Evolutionary conservation across 2,113 vertebrate genomes (phyloP).

Genomic region (rabbit (Oryctolagus cuniculus)): DNA sequence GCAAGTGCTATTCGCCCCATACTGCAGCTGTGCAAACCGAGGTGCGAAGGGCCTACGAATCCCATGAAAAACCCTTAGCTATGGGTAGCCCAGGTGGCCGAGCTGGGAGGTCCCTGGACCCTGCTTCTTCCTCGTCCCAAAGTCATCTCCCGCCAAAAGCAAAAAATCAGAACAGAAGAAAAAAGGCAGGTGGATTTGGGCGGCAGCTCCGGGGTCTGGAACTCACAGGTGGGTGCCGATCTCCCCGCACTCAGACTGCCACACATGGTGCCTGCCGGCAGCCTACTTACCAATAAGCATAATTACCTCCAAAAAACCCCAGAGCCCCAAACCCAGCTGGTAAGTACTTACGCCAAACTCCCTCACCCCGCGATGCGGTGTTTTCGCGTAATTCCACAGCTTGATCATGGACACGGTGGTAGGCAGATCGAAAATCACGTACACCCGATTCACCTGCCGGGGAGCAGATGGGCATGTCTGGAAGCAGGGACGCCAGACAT

Average conservation of each 20-base stretch:
- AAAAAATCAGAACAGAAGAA: too few species aligned
- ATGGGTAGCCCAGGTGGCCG: background rate
- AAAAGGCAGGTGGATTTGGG: too few species aligned
- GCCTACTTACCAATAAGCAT: conserved; percentile 68
- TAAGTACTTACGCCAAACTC: conserved; percentile 95
- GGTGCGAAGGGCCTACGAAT: background rate
- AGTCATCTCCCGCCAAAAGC: background rate
- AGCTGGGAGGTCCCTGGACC: background rate
- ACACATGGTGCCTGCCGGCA: conserved; percentile 37
- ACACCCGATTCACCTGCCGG: conserved; percentile 96
- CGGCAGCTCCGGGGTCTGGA: background rate
- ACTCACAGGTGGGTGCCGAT: background rate
- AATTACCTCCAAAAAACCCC: conserved; percentile 56
- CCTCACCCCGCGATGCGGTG: conserved; percentile 96
- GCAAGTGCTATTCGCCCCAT: rapidly evolving
- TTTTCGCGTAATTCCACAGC: conserved; percentile 99
- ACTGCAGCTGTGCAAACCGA: background rate
- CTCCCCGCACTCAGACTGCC: conserved; percentile 74
- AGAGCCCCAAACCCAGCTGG: conserved; percentile 36
- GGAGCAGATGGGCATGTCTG: conserved; percentile 50
- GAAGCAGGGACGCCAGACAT: background rate
- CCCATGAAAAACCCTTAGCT: too few species aligned
- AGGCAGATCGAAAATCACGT: conserved; percentile 97
- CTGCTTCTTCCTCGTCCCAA: background rate
- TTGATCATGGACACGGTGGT: conserved; percentile 98